Conservation (phyloP, 2,888 invertebrate genomes). For the Ornithoptera alexandrae region DNA sequence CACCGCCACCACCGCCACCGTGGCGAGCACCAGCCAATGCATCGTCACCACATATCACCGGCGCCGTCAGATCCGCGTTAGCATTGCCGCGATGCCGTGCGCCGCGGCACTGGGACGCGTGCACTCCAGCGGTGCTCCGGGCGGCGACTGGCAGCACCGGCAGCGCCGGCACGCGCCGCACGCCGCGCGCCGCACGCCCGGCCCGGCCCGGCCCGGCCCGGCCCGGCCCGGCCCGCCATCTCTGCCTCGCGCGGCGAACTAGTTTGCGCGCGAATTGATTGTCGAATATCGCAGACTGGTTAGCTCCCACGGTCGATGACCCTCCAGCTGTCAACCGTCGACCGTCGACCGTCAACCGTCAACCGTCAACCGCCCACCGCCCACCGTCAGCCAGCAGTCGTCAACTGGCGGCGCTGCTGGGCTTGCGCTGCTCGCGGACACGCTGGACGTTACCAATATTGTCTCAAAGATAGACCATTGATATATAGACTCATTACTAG, state of each 20-base stretch:
- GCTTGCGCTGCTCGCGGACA: too few relatives aligned
- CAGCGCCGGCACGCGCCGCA: constrained; percentile 30
- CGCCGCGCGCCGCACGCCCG: constrained; percentile 33
- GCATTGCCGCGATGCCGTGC: constrained; percentile 1
- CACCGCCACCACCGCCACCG: constrained; percentile 40
- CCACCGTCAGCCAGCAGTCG: background rate
- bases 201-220: too few relatives aligned
- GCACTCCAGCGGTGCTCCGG: constrained; percentile 41
- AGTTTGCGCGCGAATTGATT: constrained; percentile 35
- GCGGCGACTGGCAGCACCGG: constrained; percentile 50
- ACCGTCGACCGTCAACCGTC: background rate
- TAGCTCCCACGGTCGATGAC: constrained; percentile 23
- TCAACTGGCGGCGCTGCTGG: background rate
- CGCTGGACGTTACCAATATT: too few relatives aligned
- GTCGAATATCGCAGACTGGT: constrained; percentile 22
- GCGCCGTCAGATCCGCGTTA: too few relatives aligned
- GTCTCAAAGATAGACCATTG: too few relatives aligned
- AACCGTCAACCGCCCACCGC: constrained; percentile 1
- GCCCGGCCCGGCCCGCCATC: constrained; percentile 26
- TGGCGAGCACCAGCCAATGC: constrained; percentile 46
- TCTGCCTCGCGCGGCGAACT: constrained; percentile 41
- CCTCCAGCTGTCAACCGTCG: background rate
- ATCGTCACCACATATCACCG: constrained; percentile 34
- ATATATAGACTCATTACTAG: too few relatives aligned
- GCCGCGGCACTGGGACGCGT: constrained; percentile 33